These are phyloP conservation scores for Megaleporinus macrocephalus DNA, from an alignment of 2,113 vertebrate genomes.

Conservation along the genomic window DNA sequence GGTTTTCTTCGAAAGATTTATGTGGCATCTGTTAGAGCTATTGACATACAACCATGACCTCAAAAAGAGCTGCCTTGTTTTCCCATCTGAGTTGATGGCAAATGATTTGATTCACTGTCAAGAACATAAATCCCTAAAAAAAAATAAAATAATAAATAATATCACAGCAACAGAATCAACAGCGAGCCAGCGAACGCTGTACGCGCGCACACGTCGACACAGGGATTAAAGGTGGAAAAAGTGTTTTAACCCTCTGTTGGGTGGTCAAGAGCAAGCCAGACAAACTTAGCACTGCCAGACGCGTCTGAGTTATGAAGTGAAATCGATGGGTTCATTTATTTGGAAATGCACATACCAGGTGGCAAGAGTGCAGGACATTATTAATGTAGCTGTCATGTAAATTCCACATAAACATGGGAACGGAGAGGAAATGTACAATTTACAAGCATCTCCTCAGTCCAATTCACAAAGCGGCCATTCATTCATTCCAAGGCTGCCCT, in stretches of 20 bases:
- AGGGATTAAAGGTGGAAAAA: slow-evolving; percentile 36
- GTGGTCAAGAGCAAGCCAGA: slow-evolving; percentile 42
- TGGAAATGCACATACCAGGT: slow-evolving; percentile 55
- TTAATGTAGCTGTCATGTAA: slow-evolving; percentile 61
- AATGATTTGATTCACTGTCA: slow-evolving; percentile 20
- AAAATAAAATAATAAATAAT: no score
- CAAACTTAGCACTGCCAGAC: slow-evolving; percentile 30
- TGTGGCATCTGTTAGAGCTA: slow-evolving; percentile 51
- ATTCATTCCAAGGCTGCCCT: slow-evolving; percentile 39
- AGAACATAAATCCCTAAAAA: slow-evolving; percentile 33
- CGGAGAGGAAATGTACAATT: slow-evolving; percentile 58
- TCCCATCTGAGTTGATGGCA: slow-evolving; percentile 38
- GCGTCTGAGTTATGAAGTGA: slow-evolving; percentile 47
- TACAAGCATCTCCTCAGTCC: slow-evolving; percentile 55
- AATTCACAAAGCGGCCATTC: slow-evolving; percentile 56
- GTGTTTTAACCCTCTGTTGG: slow-evolving; percentile 33
- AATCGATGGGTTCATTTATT: slow-evolving; percentile 58
- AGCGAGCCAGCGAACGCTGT: neutral
- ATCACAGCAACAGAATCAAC: slow-evolving; percentile 13
- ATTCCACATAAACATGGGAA: slow-evolving; percentile 56
- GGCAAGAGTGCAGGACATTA: slow-evolving; percentile 49
- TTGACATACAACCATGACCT: slow-evolving; percentile 48
- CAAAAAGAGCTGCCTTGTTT: slow-evolving; percentile 43
- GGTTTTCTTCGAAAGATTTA: slow-evolving; percentile 47
- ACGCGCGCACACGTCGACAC: neutral